Evolutionary conservation across 2,113 vertebrate genomes (phyloP), one percentile per base, ranked within the genome.

Genomic region (Colistium nudipinnis): DNA sequence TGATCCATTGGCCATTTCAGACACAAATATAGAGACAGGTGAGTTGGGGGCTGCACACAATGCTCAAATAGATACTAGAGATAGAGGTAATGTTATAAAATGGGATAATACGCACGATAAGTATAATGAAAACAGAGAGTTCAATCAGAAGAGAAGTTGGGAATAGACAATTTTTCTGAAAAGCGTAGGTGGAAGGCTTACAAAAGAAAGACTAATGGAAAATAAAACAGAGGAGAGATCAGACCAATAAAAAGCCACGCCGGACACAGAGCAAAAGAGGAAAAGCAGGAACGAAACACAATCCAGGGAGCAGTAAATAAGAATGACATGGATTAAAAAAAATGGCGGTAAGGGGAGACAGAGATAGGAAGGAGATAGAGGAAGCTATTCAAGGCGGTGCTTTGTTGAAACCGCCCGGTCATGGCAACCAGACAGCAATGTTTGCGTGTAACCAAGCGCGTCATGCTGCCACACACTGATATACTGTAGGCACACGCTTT

Each of bases 361-460:
- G 52, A 24, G 74, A 74, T 60, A 27, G 51, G 65, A n/a, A 79
- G 45, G 62, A 74, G 78, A 76, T 45, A 45, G 36, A 85, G 83
- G 77, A 80, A 80, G 77, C 57, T 43, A 45, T 62, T 65, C 22
- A 60, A 65, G 64, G 69, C 36, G 14, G 0, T 2, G 41, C 30
- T 76, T 70, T 72, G 73, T 75, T 70, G 52, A 66, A 70, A 53
- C 66, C 0, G 0, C 53, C n/a, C 9, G 35, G 62, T 65, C 74
- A 49, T 79, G 63, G 84, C 76, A 85, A 90, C 88, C 66, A 55
- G 55, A n/a, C 60, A 24, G 62, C 8, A 1, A 41, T 51, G 62
- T 70, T 76, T 27, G 48, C 55, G 57, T 1, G 38, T 51, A 64
- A 47, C 79, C 41, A 33, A 45, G 59, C n/a, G 63, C 48, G 39